Conservation (phyloP, 2,888 invertebrate genomes). For the Salpingus planirostris region DNA sequence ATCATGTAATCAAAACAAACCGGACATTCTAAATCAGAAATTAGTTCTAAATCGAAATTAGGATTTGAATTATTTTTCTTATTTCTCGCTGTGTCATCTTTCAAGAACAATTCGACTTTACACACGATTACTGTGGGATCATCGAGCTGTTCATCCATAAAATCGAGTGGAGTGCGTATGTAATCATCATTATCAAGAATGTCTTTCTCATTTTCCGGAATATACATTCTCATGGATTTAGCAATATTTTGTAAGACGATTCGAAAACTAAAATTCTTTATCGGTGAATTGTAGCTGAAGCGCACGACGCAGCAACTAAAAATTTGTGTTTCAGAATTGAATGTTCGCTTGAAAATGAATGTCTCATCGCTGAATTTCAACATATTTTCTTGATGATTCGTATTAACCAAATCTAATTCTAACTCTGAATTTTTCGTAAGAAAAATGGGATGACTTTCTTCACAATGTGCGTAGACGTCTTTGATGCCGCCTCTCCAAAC, state of each 20-base stretch:
- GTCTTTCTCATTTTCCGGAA: no score
- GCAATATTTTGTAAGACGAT: no score
- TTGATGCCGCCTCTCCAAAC: slow-evolving; percentile 26
- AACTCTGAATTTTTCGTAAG: slow-evolving; percentile 25
- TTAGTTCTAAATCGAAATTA: slow-evolving; percentile 13
- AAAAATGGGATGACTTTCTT: slow-evolving; percentile 24
- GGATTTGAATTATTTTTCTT: slow-evolving; percentile 1
- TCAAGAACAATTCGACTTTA: slow-evolving; percentile 13
- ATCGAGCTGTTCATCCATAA: slow-evolving; percentile 15
- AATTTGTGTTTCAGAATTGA: slow-evolving; percentile 17
- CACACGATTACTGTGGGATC: slow-evolving; percentile 23
- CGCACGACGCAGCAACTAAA: slow-evolving; percentile 26
- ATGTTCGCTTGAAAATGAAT: slow-evolving; percentile 26
- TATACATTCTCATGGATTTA: no score
- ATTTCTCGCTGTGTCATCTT: slow-evolving; percentile 1
- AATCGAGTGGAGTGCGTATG: no score
- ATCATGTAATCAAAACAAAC: slow-evolving; percentile 34
- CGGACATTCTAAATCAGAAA: slow-evolving; percentile 31
- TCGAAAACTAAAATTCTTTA: no score
- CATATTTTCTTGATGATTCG: slow-evolving; percentile 28
- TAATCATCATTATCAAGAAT: no score
- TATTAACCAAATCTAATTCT: slow-evolving; percentile 31
- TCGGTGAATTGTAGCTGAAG: no score
- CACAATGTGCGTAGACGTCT: slow-evolving; percentile 29
- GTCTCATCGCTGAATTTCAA: slow-evolving; percentile 24